These are phyloP conservation scores for Gasteruption jaculator DNA, from an alignment of 2,888 invertebrate species.

Conservation along the genomic window DNA sequence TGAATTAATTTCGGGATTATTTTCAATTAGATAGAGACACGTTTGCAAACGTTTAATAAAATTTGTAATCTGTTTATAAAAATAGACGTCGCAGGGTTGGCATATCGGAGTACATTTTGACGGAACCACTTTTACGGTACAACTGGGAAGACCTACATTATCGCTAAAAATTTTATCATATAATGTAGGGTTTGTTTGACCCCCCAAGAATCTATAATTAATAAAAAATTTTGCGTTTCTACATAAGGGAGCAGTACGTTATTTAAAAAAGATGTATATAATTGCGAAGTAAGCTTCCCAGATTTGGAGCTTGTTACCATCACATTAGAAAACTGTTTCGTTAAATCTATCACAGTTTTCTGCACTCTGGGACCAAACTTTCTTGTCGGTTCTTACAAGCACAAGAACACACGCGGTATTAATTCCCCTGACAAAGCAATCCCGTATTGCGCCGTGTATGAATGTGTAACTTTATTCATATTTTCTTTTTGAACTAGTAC, in stretches of 20 bases:
- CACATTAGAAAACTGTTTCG: conserved; percentile 15
- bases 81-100: too few species aligned
- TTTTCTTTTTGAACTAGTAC: conserved; percentile 13
- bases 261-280: conserved; percentile 15
- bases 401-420: conserved; percentile 7
- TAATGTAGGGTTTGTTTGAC: conserved; percentile 24
- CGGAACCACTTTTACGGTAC: conserved; percentile 24
- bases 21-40: conserved; percentile 17
- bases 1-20: conserved; percentile 19
- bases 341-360: conserved; percentile 16
- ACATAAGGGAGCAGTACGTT: conserved; percentile 19
- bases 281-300: conserved; percentile 20
- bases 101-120: conserved; percentile 23
- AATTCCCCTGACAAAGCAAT: conserved; percentile 11
- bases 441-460: conserved; percentile 17
- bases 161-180: conserved; percentile 23
- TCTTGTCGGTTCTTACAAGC: conserved; percentile 18
- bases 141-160: conserved; percentile 17
- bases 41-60: conserved; percentile 23
- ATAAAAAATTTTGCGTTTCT: conserved; percentile 19
- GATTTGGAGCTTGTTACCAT: conserved; percentile 17
- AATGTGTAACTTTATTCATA: conserved; percentile 17
- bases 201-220: conserved; percentile 24
- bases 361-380: conserved; percentile 19
- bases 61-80: too few species aligned